Evolutionary conservation across 1,140 invertebrate species (phyloP).

Genomic region (Choristoneura fumiferana): DNA sequence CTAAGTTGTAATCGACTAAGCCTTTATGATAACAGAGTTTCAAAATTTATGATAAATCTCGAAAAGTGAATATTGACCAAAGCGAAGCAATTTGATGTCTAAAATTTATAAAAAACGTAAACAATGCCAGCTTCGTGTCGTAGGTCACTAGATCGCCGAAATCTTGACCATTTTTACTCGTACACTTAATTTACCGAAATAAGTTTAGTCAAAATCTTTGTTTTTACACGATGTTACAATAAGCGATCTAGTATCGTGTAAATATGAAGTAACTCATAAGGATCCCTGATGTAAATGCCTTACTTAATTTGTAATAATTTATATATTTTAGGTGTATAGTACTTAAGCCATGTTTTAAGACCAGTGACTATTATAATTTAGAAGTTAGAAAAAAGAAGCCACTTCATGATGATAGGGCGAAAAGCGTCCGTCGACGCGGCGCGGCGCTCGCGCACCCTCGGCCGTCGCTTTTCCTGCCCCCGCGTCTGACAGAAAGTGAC

Average conservation of each 20-base stretch:
- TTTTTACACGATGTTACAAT: constrained; percentile 71
- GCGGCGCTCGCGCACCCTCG: constrained; percentile 42
- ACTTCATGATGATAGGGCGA: constrained; percentile 49
- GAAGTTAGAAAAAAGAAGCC: constrained; percentile 60
- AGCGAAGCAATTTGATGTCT: constrained; percentile 36
- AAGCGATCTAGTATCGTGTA: constrained; percentile 67
- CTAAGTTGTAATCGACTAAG: constrained; percentile 68
- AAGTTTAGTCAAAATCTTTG: constrained; percentile 75
- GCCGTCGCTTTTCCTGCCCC: constrained; percentile 60
- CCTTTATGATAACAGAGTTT: constrained; percentile 51
- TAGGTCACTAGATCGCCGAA: constrained; percentile 72
- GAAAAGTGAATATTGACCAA: constrained; percentile 42
- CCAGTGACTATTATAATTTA: constrained; percentile 77
- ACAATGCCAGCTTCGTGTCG: constrained; percentile 50
- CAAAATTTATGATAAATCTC: constrained; percentile 46
- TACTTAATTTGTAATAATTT: constrained; percentile 79
- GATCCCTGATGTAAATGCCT: constrained; percentile 75
- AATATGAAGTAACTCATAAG: constrained; percentile 67
- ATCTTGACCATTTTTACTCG: constrained; percentile 74
- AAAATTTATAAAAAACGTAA: constrained; percentile 27
- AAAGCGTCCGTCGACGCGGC: constrained; percentile 62
- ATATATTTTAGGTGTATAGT: constrained; percentile 78
- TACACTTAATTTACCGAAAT: constrained; percentile 73
- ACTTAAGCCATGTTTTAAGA: constrained; percentile 78
- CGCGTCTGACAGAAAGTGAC: constrained; percentile 69